phyloP scores from a whole-genome alignment of 1,140 invertebrate genomes.

The Danaus plexippus region DNA sequence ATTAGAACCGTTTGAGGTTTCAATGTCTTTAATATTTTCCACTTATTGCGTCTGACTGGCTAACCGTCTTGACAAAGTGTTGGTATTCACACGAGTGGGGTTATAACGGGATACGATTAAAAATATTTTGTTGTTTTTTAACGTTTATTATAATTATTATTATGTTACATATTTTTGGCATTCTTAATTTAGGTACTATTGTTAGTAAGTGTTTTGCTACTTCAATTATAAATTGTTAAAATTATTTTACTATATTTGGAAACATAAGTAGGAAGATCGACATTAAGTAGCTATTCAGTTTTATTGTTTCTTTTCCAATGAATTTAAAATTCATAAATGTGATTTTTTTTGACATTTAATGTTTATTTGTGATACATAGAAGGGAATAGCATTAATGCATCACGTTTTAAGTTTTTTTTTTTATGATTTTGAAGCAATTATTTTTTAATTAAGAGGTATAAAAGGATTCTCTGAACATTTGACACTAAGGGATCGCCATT shows the following conservation, averaged over 20 bases:
- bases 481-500: slow-evolving; percentile 32
- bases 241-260: slow-evolving; percentile 55
- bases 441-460: slow-evolving; percentile 36
- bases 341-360: slow-evolving; percentile 72
- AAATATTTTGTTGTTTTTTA: slow-evolving; percentile 11
- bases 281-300: slow-evolving; percentile 51
- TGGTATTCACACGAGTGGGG: not conserved
- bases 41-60: no score
- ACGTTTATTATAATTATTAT: slow-evolving; percentile 17
- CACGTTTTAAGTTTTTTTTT: slow-evolving; percentile 54
- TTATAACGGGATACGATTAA: slow-evolving; percentile 26
- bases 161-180: slow-evolving; percentile 30
- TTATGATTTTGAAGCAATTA: slow-evolving; percentile 24
- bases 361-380: slow-evolving; percentile 69
- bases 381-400: slow-evolving; percentile 65
- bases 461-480: slow-evolving; percentile 28
- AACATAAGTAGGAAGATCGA: slow-evolving; percentile 30
- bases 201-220: slow-evolving; percentile 58
- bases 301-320: slow-evolving; percentile 61
- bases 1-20: no score
- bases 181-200: slow-evolving; percentile 46
- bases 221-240: slow-evolving; percentile 61
- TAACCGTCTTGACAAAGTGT: no score
- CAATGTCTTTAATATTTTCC: no score
- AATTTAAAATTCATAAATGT: slow-evolving; percentile 71